A percentile compares a stretch with the other conserved stretches of the same genome.
These are phyloP conservation scores for Orchestes rusci DNA, from an alignment of 2,888 invertebrate genomes.

Conservation along the genomic window DNA sequence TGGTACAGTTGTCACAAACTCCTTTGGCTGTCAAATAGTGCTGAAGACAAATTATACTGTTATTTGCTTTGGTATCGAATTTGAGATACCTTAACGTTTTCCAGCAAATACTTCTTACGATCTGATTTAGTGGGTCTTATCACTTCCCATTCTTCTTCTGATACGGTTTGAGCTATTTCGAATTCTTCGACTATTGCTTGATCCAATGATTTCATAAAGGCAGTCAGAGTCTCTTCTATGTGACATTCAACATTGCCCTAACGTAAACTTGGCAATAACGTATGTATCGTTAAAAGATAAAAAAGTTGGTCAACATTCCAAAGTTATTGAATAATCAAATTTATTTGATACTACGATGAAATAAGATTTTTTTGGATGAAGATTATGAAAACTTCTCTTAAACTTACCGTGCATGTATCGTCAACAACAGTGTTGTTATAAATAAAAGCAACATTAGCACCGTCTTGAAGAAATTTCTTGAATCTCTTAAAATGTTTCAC, in stretches of 20 bases:
- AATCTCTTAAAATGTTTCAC: slow-evolving; percentile 51
- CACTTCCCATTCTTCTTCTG: slow-evolving; percentile 81
- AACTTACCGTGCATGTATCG: slow-evolving; percentile 50
- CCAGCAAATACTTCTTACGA: slow-evolving; percentile 56
- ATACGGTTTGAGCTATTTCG: slow-evolving; percentile 65
- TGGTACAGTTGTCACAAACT: slow-evolving; percentile 50
- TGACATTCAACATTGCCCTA: slow-evolving; percentile 64
- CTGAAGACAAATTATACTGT: slow-evolving; percentile 31
- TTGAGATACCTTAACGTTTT: slow-evolving; percentile 55
- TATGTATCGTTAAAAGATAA: not conserved
- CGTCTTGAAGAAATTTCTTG: slow-evolving; percentile 58
- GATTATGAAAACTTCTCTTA: not conserved
- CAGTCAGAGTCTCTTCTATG: slow-evolving; percentile 57
- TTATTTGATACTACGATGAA: no score
- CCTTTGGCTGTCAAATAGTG: slow-evolving; percentile 37
- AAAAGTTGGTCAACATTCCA: no score
- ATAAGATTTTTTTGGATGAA: no score
- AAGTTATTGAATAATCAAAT: not conserved
- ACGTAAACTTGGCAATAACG: slow-evolving; percentile 10
- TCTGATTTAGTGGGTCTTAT: slow-evolving; percentile 64
- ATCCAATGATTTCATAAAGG: slow-evolving; percentile 62
- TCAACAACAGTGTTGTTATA: slow-evolving; percentile 56
- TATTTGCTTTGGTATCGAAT: not conserved
- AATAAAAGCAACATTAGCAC: slow-evolving; percentile 73
- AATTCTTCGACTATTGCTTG: slow-evolving; percentile 62